These are phyloP conservation scores for Orgyia antiqua DNA, from an alignment of 2,888 invertebrate species.

Conservation along the genomic window DNA sequence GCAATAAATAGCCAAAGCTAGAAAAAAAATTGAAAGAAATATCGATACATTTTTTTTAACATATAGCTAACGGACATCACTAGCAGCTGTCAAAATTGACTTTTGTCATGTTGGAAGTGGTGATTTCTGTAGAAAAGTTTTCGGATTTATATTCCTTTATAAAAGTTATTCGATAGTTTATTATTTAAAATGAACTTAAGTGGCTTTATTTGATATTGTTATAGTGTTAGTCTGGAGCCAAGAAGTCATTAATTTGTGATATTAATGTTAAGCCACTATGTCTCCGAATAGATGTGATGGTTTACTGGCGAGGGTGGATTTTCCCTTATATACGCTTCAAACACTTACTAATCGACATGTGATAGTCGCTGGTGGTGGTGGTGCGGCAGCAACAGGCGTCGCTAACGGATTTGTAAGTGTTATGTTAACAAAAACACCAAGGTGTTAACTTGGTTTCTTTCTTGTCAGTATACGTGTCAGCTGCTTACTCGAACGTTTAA, in stretches of 20 bases:
- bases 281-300: constrained; percentile 80
- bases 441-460: constrained; percentile 12
- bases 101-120: constrained; percentile 77
- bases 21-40: no score
- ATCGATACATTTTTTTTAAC: no score
- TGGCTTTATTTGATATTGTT: constrained; percentile 34
- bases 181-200: constrained; percentile 48
- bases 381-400: constrained; percentile 97
- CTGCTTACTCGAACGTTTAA: constrained; percentile 22
- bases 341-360: constrained; percentile 95
- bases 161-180: no score
- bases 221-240: constrained; percentile 37
- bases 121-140: constrained; percentile 45
- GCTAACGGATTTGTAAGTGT: constrained; percentile 96
- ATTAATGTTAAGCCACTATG: constrained; percentile 59
- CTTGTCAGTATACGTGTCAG: constrained; percentile 45
- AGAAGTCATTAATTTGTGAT: constrained; percentile 30
- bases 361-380: constrained; percentile 97
- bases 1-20: no score
- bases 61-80: no score
- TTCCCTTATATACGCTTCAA: constrained; percentile 94
- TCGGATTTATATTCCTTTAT: constrained; percentile 30
- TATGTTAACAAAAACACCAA: background rate
- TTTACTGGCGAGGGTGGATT: constrained; percentile 91
- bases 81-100: constrained; percentile 50